A percentile compares a stretch with the other conserved stretches of the same genome.
Evolutionary conservation across 2,888 invertebrate species (phyloP).

Genomic region (Cephus pulcher): DNA sequence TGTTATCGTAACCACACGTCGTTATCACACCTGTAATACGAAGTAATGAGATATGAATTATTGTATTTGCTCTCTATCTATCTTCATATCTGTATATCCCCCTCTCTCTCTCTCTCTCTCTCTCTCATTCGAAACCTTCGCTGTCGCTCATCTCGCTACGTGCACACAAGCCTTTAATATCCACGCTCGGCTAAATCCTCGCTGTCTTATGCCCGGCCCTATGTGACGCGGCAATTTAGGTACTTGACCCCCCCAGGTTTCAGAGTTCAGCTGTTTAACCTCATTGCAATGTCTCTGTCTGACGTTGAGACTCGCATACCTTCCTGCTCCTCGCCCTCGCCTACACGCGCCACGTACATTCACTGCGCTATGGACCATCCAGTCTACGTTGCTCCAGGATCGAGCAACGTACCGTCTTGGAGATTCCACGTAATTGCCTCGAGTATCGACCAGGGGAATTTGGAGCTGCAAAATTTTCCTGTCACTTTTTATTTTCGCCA

Average conservation of each 20-base stretch:
- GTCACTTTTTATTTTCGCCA: too few species aligned
- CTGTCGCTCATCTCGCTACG: slow-evolving; percentile 22
- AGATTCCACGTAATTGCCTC: too few species aligned
- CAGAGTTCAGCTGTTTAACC: slow-evolving; percentile 62
- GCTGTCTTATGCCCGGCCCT: slow-evolving; percentile 9
- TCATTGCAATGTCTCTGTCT: slow-evolving; percentile 59
- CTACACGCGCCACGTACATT: not conserved
- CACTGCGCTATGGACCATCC: not conserved
- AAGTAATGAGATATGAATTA: not conserved
- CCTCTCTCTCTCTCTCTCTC: slow-evolving; percentile 16
- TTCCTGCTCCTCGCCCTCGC: slow-evolving; percentile 5
- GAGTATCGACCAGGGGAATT: too few species aligned
- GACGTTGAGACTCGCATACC: slow-evolving; percentile 19
- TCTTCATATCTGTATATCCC: not conserved
- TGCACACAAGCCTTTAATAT: slow-evolving; percentile 39
- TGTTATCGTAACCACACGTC: not conserved
- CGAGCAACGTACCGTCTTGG: not conserved
- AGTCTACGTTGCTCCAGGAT: slow-evolving; percentile 18
- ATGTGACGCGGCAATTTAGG: slow-evolving; percentile 64
- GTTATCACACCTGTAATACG: not conserved
- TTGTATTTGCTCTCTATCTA: not conserved
- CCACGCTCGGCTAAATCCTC: slow-evolving; percentile 49
- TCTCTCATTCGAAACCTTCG: slow-evolving; percentile 16
- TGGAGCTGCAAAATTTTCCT: too few species aligned
- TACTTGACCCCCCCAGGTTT: slow-evolving; percentile 57